Evolutionary conservation across 2,888 invertebrate genomes (phyloP), one percentile per base, ranked within the genome.

Genomic region (Acanthosepion esculentum): DNA sequence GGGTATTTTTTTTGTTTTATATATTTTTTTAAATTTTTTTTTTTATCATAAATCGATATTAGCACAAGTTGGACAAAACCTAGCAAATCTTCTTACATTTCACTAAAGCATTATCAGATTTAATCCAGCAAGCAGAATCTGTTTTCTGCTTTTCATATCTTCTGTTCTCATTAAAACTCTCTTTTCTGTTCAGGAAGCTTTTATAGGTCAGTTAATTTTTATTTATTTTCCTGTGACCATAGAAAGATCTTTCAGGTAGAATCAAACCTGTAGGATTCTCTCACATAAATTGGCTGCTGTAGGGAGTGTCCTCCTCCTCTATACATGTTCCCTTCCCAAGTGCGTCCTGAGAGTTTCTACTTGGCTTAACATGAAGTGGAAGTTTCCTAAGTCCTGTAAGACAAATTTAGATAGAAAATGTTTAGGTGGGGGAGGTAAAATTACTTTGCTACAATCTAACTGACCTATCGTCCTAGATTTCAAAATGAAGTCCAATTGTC

Each of bases 261-360:
- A 15, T 78, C 15, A 78, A 78, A 78, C n/a, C n/a, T n/a, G n/a
- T 33, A 29, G 78, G 78, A 78, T 78, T 78, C 78, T 78, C 78
- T 78, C 78, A 78, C 78, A n/a, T 78, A 78, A 78, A 78, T 78
- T 33, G 78, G n/a, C n/a, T n/a, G n/a, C n/a, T 78, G 78, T n/a
- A 33, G 78, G 78, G 33, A 33, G n/a, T n/a, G n/a, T 26, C 78
- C 7, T 55, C 53, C 23, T 23, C 23, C 59, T 23, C 23, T 20
- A 6, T 59, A 78, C n/a, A 15, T 12, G 5, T 18, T 33, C n/a
- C n/a, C n/a, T 23, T 5, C 18, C 12, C 64, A 23, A 23, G 26
- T 64, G 7, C n/a, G 0, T 33, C 78, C 8, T 78, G 78, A 33
- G 78, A 78, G 78, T 78, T 78, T 78, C 78, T n/a, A n/a, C 33